phyloP scores from a whole-genome alignment of 2,888 invertebrate genomes.

The Amaurobius ferox region DNA sequence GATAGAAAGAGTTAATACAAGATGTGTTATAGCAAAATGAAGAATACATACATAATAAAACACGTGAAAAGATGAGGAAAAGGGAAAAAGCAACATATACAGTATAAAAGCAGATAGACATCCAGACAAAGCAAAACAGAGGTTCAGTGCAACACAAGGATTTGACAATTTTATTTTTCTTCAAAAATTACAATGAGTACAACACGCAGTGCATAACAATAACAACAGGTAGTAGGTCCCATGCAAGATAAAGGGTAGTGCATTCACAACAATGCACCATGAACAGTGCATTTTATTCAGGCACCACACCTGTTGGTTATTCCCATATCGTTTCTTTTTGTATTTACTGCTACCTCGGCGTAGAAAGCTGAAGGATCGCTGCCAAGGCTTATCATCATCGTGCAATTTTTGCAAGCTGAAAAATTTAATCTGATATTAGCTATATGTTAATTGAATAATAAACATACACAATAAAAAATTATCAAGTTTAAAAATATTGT shows the following conservation, averaged over 20 bases:
- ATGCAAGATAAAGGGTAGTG: conserved; percentile 54
- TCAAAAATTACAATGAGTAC: conserved; percentile 30
- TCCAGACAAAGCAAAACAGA: conserved; percentile 48
- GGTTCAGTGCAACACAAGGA: conserved; percentile 64
- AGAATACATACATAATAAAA: too few relatives aligned
- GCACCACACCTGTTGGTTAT: conserved; percentile 71
- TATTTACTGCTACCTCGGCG: conserved; percentile 77
- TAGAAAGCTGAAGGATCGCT: conserved; percentile 77
- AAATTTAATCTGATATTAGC: conserved; percentile 19
- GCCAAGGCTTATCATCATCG: conserved; percentile 75
- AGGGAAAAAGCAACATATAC: conserved; percentile 13
- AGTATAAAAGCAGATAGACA: conserved; percentile 29
- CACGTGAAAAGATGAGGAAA: not conserved
- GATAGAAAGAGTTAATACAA: too few relatives aligned
- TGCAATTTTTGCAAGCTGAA: conserved; percentile 76
- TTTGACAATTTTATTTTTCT: conserved; percentile 44
- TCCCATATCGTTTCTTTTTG: conserved; percentile 71
- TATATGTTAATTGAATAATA: not conserved
- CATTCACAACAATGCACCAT: conserved; percentile 50
- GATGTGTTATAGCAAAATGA: too few relatives aligned
- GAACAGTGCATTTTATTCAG: conserved; percentile 21
- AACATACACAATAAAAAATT: not conserved
- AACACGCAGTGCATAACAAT: conserved; percentile 58
- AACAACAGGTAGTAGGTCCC: conserved; percentile 39
- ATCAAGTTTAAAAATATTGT: not conserved